A percentile compares a stretch with the other conserved stretches of the same genome.
Conservation (phyloP, 2,797 vertebrate species). For the Novumbra hubbsi region DNA sequence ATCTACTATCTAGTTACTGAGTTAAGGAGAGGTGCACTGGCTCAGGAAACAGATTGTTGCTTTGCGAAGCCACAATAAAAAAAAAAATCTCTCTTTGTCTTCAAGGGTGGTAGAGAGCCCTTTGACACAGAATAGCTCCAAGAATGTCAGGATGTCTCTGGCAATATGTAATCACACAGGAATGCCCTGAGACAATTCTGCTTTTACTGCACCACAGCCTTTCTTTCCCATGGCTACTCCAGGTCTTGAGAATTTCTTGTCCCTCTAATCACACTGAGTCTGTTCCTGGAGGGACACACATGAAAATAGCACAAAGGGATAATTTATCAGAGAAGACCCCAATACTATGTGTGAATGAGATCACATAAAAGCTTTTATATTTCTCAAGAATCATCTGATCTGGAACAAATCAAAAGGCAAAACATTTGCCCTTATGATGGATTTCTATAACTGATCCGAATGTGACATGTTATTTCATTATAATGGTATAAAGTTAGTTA, state of each 20-base stretch:
- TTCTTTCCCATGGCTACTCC: conserved; percentile 75
- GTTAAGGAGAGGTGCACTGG: neutral
- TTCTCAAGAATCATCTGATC: conserved; percentile 36
- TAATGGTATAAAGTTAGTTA: neutral
- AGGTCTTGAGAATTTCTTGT: conserved; percentile 70
- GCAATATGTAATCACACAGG: conserved; percentile 80
- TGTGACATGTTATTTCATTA: neutral
- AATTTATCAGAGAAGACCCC: conserved; percentile 54
- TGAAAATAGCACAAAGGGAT: conserved; percentile 64
- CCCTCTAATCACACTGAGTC: conserved; percentile 46
- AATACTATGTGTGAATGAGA: conserved; percentile 55
- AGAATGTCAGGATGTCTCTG: conserved; percentile 79
- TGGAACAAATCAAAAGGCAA: neutral
- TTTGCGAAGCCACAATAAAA: neutral
- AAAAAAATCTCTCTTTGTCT: neutral
- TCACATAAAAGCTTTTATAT: conserved; percentile 41
- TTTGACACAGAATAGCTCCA: conserved; percentile 60
- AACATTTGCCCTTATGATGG: neutral
- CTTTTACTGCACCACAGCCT: conserved; percentile 71
- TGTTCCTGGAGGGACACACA: conserved; percentile 59
- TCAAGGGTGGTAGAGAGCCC: conserved; percentile 15
- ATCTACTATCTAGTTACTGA: neutral
- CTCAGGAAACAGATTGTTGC: too few relatives aligned
- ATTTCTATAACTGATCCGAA: neutral
- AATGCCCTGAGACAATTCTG: conserved; percentile 80